Percentiles rank a stretch among this genome's conserved stretches.
Evolutionary conservation across 2,888 invertebrate species (phyloP).

Genomic region (Tipula confusa): DNA sequence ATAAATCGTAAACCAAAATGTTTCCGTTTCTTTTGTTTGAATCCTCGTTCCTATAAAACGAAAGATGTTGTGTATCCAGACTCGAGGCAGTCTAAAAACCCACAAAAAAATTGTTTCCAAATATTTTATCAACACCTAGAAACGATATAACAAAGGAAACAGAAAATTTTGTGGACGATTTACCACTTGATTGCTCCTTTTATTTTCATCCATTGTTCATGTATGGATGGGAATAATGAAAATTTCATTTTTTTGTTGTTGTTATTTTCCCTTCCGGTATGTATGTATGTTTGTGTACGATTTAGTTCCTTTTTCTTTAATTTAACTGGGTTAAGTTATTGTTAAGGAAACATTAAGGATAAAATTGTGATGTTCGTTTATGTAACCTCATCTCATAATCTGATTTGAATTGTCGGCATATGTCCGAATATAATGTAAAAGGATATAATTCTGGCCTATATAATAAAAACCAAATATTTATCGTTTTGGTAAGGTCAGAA

Average conservation of each 20-base stretch:
- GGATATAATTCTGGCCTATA: not conserved
- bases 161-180: not conserved
- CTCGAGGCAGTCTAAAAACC: not conserved
- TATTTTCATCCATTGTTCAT: not conserved
- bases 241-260: not conserved
- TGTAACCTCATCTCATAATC: not conserved
- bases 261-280: not conserved
- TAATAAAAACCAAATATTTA: too few species aligned
- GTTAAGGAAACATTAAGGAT: not conserved
- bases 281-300: not conserved
- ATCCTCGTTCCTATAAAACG: not conserved
- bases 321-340: conserved; percentile 12
- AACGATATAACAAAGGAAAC: not conserved
- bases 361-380: not conserved
- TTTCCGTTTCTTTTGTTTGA: not conserved
- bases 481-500: not conserved
- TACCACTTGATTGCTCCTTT: not conserved
- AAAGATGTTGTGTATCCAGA: not conserved
- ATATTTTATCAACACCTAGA: not conserved
- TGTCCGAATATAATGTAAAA: not conserved
- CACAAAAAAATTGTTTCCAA: not conserved
- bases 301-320: not conserved
- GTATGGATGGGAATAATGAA: not conserved
- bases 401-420: not conserved
- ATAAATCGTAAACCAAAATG: not conserved